These are phyloP conservation scores for Micromys minutus DNA, from an alignment of 2,113 vertebrate species.

Conservation along the genomic window DNA sequence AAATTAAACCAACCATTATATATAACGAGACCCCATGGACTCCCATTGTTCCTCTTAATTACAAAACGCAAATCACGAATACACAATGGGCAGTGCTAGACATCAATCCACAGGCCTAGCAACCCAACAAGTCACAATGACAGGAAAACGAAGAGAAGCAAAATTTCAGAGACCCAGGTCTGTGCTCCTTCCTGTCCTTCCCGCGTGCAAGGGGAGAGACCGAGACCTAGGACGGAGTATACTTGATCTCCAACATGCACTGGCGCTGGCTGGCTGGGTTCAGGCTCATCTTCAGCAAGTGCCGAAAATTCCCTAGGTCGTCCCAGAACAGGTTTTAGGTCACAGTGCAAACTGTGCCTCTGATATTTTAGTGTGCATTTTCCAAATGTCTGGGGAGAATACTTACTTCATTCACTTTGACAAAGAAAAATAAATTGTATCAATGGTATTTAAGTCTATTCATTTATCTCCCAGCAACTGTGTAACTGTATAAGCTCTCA, in stretches of 20 bases:
- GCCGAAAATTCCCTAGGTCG: not conserved
- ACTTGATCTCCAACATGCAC: constrained; percentile 1
- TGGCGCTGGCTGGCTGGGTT: not conserved
- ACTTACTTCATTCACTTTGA: not conserved
- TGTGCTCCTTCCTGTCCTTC: constrained; percentile 37
- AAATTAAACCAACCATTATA: constrained; percentile 93
- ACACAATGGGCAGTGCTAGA: constrained; percentile 85
- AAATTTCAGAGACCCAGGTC: constrained; percentile 46
- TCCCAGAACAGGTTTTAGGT: not conserved
- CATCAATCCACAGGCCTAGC: constrained; percentile 85
- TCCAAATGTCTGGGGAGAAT: not conserved
- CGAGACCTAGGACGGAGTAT: not conserved
- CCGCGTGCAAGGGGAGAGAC: constrained; percentile 45
- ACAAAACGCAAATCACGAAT: constrained; percentile 88
- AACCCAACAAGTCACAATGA: constrained; percentile 81
- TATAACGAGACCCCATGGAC: constrained; percentile 88
- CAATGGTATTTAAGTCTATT: constrained; percentile 46
- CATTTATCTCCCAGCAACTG: constrained; percentile 34
- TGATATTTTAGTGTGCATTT: constrained; percentile 48
- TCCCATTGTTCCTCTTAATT: constrained; percentile 91
- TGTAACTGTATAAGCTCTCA: not conserved
- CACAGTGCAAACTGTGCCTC: not conserved
- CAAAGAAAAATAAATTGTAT: constrained; percentile 55
- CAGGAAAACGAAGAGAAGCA: constrained; percentile 52
- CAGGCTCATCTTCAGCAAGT: not conserved